Base-by-base conservation (phyloP, 92 coral and sea anemone genomes). In the Micromussa lordhowensis region DNA sequence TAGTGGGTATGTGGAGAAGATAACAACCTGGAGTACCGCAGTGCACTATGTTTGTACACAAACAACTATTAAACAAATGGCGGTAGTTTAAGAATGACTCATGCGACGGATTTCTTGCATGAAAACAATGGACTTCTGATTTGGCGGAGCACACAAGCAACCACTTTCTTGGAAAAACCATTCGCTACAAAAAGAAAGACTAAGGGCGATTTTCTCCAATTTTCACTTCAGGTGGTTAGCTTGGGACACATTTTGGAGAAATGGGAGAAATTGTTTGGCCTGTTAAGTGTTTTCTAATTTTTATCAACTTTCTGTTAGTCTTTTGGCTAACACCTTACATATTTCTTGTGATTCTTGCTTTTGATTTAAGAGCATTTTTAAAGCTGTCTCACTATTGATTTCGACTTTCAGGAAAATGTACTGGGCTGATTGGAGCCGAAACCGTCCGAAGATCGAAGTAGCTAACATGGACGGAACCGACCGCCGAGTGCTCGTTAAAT, bases 401-500 rank as follows among this genome's bases (percentile, higher is more conserved):
- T 44, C n/a, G 16, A 64, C 77, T 51, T 75, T 57, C 76, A 97
- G 99, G 40, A 97, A 94, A 82, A 93, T 97, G 98, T 97, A 95
- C 87, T 97, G 98, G 99, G 91, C 99, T 3, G 99, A 97, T 91
- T 97, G 99, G 99, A 94, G 92, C 72, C 95, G 98, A 29, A 93
- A 90, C 31, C 92, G 86, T 8, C 99, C 99, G 7, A 97, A 95
- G 84, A 96, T 97, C 35, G 99, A 97, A 89, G 93, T 93, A 28
- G 98, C 98, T 22, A 89, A 94, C 75, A 93, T 97, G 97, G 99
- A 97, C 82, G 99, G 99, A 31, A 87, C 93, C 24, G 84, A 92
- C 48, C 92, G 99, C 31, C 98, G 96, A 77, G 90, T 97, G 13
- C 88, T 97, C 68, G 94, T 92, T 2, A 88, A 89, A 21, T 86